Evolutionary conservation across 2,113 vertebrate species (phyloP).

Genomic region (Hippocampus mohnikei): DNA sequence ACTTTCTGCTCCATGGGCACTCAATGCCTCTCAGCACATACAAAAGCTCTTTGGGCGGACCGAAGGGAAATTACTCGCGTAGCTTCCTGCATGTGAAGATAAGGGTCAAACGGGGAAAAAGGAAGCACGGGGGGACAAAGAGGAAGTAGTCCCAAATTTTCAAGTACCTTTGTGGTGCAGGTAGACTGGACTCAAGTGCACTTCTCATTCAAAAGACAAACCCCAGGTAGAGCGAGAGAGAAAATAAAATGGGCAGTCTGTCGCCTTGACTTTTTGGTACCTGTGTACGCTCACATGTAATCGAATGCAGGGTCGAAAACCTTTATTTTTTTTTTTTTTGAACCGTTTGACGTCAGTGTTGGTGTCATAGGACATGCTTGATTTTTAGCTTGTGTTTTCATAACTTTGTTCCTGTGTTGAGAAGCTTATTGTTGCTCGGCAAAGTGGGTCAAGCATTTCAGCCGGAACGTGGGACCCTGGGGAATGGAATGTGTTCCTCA

Average conservation of each 20-base stretch:
- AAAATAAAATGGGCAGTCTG: background rate
- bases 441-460: conserved; percentile 32
- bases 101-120: conserved; percentile 40
- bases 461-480: conserved; percentile 22
- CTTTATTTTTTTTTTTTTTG: background rate
- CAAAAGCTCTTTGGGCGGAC: conserved; percentile 56
- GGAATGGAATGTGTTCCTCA: conserved; percentile 52
- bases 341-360: conserved; percentile 6
- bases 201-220: background rate
- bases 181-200: background rate
- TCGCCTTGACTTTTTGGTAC: background rate
- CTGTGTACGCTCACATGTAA: background rate
- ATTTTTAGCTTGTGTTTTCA: conserved; percentile 21
- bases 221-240: background rate
- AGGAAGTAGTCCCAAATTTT: conserved; percentile 48
- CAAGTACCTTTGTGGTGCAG: conserved; percentile 27
- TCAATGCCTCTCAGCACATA: conserved; percentile 58
- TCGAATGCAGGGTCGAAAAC: background rate
- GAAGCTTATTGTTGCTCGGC: conserved; percentile 41
- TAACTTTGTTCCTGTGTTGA: conserved; percentile 27
- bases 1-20: conserved; percentile 53
- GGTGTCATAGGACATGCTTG: conserved; percentile 6
- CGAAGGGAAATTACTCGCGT: conserved; percentile 46
- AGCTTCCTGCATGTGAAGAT: conserved; percentile 49
- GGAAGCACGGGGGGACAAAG: conserved; percentile 35